These are phyloP conservation scores for Ophiodon elongatus DNA, from an alignment of 2,113 vertebrate species.

Conservation along the genomic window DNA sequence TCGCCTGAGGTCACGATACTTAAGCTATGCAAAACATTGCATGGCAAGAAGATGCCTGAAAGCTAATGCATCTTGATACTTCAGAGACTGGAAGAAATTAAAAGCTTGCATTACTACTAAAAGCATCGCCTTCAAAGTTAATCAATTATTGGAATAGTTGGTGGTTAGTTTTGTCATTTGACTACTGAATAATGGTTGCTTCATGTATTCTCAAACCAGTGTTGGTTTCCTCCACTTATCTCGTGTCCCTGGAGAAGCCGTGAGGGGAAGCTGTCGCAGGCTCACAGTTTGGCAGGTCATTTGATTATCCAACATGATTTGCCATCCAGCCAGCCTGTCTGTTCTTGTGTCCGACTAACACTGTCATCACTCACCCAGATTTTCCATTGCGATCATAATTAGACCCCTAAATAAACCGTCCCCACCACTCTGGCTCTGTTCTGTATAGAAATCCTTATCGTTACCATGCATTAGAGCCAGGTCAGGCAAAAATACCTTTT, in stretches of 20 bases:
- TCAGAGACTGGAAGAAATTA: neutral
- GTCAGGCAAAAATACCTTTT: neutral
- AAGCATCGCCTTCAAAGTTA: neutral
- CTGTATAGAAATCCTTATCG: neutral
- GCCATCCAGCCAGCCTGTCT: constrained; percentile 32
- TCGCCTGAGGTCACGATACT: neutral
- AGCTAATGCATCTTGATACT: neutral
- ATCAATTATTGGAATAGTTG: neutral
- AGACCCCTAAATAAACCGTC: neutral
- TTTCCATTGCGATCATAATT: constrained; percentile 23
- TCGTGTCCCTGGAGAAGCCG: neutral
- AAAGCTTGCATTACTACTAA: no score
- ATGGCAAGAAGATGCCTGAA: neutral
- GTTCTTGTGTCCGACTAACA: constrained; percentile 20
- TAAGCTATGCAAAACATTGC: neutral
- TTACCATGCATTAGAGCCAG: neutral
- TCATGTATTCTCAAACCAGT: no score
- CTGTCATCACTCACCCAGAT: constrained; percentile 23
- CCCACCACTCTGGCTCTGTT: neutral
- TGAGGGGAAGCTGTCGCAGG: neutral
- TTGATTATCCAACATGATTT: constrained; percentile 49
- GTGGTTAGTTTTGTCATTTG: neutral
- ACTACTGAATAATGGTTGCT: neutral
- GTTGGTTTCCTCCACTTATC: neutral
- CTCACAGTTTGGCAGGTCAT: constrained; percentile 13